phyloP scores from a whole-genome alignment of 2,113 vertebrate genomes.

The Alouatta palliata region DNA sequence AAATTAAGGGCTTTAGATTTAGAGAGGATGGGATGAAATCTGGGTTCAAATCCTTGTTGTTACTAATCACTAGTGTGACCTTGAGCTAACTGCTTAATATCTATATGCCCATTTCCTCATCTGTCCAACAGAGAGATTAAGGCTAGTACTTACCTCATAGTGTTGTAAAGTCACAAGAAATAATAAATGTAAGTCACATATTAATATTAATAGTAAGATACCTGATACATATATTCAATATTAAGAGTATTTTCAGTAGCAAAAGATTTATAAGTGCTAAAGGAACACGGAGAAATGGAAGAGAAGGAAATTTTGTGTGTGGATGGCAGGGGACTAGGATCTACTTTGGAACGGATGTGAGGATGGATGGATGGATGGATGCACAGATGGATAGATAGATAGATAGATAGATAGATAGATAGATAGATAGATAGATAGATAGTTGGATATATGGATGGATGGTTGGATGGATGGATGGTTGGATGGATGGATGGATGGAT shows the following conservation, averaged over 20 bases:
- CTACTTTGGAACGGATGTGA: not conserved
- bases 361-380: not conserved
- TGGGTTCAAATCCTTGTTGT: not conserved
- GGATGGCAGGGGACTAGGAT: not conserved
- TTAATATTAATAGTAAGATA: not conserved
- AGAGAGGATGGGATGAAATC: not conserved
- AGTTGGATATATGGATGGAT: not conserved
- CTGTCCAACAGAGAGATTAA: not conserved
- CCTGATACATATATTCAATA: not conserved
- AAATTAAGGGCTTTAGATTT: not conserved
- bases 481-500: not conserved
- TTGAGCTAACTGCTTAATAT: not conserved
- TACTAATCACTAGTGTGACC: not conserved
- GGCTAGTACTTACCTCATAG: not conserved
- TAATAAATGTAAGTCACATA: not conserved
- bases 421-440: not conserved
- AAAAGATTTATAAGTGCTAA: constrained; percentile 3
- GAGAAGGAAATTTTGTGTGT: not conserved
- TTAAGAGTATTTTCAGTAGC: not conserved
- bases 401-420: not conserved
- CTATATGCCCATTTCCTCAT: not conserved
- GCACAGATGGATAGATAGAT: not conserved
- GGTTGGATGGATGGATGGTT: not conserved
- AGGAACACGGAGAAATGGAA: not conserved
- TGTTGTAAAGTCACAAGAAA: constrained; percentile 10